These are phyloP conservation scores for Otus scops DNA, from an alignment of 2,797 vertebrate genomes.

Conservation along the genomic window DNA sequence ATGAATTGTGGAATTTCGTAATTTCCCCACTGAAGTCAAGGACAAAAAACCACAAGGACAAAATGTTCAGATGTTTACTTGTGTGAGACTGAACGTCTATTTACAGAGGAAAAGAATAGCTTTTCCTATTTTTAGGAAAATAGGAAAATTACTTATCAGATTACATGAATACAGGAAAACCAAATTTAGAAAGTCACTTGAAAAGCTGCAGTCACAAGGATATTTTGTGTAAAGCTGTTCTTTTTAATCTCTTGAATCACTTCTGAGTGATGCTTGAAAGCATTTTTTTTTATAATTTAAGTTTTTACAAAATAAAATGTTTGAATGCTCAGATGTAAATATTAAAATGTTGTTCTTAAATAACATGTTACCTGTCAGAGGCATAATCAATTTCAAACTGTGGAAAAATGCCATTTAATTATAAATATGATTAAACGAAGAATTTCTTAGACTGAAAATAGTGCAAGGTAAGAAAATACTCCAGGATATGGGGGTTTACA, in stretches of 20 bases:
- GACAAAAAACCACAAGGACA: not conserved
- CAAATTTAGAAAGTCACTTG: constrained; percentile 24
- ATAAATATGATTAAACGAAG: not conserved
- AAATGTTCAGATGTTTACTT: not conserved
- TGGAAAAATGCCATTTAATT: not conserved
- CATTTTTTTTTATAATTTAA: not conserved
- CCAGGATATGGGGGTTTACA: not conserved
- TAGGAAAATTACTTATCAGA: not conserved
- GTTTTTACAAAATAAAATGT: not conserved
- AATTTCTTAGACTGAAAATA: not conserved
- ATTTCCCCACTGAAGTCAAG: not conserved
- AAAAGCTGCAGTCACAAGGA: not conserved
- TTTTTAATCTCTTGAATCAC: not conserved
- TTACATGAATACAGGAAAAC: constrained; percentile 17
- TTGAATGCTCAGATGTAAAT: not conserved
- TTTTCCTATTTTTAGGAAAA: constrained; percentile 18
- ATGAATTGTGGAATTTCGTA: not conserved
- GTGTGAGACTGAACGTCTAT: not conserved
- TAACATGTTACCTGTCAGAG: not conserved
- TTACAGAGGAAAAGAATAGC: not conserved
- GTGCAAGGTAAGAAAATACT: not conserved
- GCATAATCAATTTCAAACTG: not conserved
- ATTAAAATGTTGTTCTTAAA: not conserved
- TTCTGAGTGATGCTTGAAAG: not conserved
- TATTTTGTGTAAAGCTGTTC: not conserved